Base-by-base conservation (phyloP, 2,888 invertebrate genomes). In the Hipparchia sbordonii region DNA sequence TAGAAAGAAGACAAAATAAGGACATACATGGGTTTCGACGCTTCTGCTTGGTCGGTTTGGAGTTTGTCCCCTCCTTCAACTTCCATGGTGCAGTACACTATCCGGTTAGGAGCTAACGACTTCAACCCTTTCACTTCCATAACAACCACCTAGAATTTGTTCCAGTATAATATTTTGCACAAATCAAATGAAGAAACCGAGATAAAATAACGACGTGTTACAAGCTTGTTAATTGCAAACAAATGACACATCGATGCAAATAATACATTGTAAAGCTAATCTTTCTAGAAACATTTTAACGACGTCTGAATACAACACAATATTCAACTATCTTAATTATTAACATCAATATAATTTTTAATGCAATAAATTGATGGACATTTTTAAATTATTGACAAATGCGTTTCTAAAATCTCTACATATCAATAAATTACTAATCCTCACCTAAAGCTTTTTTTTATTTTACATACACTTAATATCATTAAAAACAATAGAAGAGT, bases 51-150 rank as follows among this genome's bases (percentile, higher is more conserved):
- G 93, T 99, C 99, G 2, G 99, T 99, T 94, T 99, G 99, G 75
- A 99, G 95, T 89, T 99, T 99, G 87, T 99, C 99, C 62, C 99
- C 99, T 76, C 98, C 99, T 91, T 99, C 99, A 56, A 99, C 99
- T 93, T 99, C 99, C 99, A 99, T 99, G 39, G 99, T 99, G 91
- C 99, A 99, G 94, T 99, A 99, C 68, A 99, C 99, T 88, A 99
- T 99, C 85, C 99, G 96, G 95, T 99, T 99, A 54, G 98, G 97
- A 77, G 99, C 97, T 85, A 99, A 94, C 71, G 98, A 98, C 93
- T 99, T 99, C 79, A 99, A 95, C 80, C 99, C 99, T 91, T 99
- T 98, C 71, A 99, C 99, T 95, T 99, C 99, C 98, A 99, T 98
- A 72, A 99, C 99, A 85, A 99, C 97, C 79, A 99, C 98, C 98